Base-by-base conservation (phyloP, 2,888 invertebrate genomes). In the Drosophila meridionalis region DNA sequence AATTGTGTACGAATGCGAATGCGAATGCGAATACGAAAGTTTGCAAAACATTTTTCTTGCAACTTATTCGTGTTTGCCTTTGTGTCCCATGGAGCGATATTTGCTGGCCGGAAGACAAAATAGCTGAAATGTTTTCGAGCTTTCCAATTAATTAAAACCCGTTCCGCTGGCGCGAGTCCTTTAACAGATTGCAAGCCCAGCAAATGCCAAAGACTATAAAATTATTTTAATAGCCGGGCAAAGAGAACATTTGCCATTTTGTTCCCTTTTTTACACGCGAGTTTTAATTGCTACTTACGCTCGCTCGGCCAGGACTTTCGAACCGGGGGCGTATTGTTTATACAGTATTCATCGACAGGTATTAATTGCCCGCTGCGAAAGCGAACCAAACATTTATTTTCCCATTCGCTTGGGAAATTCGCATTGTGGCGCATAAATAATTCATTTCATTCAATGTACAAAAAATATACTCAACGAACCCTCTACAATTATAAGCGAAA, bases 1-100 rank as follows among this genome's bases (percentile, higher is more conserved):
- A 85, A 85, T 88, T 83, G 84, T 86, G 79, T 78, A 86, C 83
- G 81, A 78, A 83, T 80, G 86, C 83, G 76, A 73, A 73, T 20
- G 75, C 69, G 78, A 80, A 78, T 80, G 86, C 83, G 76, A 73
- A 73, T 20, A 78, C 69, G 78, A 80, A 78, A 86, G 73, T 80
- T 85, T 67, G 83, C 77, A 71, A 74, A 85, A 86, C 70, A 81
- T 86, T 82, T 87, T 85, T 74, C 73, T 79, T 48, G 52, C 69
- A 68, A 68, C 69, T 52, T 58, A 34, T 67, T 66, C 55, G 11
- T 43, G 38, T 52, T 52, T 52, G 50, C 32, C 36, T 69, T 64
- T 12, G 50, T 52, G 43, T 38, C n/a, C 60, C 61, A 28, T 40
- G 62, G 59, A 66, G 70, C 63, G 61, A 53, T 73, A 66, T 74